Evolutionary conservation across 2,797 vertebrate genomes (phyloP), one percentile per base, ranked within the genome.

Genomic region (Hafferia zeledoni): DNA sequence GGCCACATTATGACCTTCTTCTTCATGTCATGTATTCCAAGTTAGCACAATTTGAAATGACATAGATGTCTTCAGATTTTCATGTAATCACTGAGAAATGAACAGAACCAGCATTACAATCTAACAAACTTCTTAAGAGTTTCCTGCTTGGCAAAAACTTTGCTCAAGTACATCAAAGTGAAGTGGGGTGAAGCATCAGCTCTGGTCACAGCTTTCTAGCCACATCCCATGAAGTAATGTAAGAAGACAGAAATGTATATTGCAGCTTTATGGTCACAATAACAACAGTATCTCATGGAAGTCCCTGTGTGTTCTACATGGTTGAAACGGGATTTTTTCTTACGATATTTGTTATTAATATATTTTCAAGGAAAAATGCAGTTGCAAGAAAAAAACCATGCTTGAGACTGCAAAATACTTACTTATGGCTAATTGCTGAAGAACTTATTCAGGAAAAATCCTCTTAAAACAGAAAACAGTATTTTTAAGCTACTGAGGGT

Each of bases 361-460:
- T 64, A 87, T 16, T 59, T 67, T 93, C 25, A 89, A 88, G 50
- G 52, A 90, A 89, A 95, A 89, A 95, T 78, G 84, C 87, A 92
- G 61, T 82, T 93, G 79, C 84, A 95, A 92, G 63, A 83, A 81
- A 86, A 81, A 86, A 93, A 47, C 86, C 84, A 88, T 96, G 95
- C 92, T 94, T 70, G 43, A 93, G 61, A 81, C 92, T 97, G 82
- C 94, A 92, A 88, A 33, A 94, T 95, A 97, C 94, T 95, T 96
- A 96, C 91, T 96, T 91, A 63, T 89, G 84, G 44, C 87, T 95
- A 96, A 96, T 91, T 96, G 95, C 69, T 93, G 94, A 43, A 95
- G 94, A 88, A 94, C 83, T 92, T 94, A 94, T 47, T 95, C 89
- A 72, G 91, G 87, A 95, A 94, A 96, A 93, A 78, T 79, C 52